Conservation (phyloP, 2,888 invertebrate genomes). For the Patella ulyssiponensis region DNA sequence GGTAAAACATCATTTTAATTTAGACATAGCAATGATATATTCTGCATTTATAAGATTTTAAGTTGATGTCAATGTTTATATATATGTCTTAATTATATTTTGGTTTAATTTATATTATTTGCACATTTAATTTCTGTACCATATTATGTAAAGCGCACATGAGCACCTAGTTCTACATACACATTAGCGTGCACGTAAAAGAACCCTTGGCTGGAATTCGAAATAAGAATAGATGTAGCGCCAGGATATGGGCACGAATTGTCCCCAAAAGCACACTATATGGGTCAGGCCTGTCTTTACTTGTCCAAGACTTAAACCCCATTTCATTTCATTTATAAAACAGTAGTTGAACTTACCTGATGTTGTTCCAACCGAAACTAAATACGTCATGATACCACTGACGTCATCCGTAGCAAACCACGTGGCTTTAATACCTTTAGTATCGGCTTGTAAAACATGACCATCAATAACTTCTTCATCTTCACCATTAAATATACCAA, state of each 20-base stretch:
- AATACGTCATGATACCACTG: conserved; percentile 44
- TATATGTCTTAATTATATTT: no score
- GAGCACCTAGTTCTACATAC: no score
- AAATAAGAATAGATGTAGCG: no score
- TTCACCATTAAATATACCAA: conserved; percentile 45
- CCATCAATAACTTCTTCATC: conserved; percentile 47
- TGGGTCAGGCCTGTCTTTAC: no score
- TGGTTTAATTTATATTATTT: background rate
- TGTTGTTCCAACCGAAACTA: conserved; percentile 48
- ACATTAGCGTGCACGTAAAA: no score
- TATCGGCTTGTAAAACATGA: conserved; percentile 48
- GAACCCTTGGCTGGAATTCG: no score
- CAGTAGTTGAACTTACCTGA: conserved; percentile 37
- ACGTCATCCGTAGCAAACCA: conserved; percentile 49
- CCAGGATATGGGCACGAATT: no score
- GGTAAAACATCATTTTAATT: no score
- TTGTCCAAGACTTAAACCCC: no score
- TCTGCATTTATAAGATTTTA: background rate
- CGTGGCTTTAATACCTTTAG: conserved; percentile 46
- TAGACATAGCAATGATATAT: background rate
- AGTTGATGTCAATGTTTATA: background rate
- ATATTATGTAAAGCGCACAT: no score
- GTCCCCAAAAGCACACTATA: no score
- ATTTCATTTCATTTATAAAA: background rate
- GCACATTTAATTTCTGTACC: no score